Percentiles rank a stretch among this genome's conserved stretches.
These are phyloP conservation scores for Micrasema minimum DNA, from an alignment of 1,140 invertebrate species.

Conservation along the genomic window DNA sequence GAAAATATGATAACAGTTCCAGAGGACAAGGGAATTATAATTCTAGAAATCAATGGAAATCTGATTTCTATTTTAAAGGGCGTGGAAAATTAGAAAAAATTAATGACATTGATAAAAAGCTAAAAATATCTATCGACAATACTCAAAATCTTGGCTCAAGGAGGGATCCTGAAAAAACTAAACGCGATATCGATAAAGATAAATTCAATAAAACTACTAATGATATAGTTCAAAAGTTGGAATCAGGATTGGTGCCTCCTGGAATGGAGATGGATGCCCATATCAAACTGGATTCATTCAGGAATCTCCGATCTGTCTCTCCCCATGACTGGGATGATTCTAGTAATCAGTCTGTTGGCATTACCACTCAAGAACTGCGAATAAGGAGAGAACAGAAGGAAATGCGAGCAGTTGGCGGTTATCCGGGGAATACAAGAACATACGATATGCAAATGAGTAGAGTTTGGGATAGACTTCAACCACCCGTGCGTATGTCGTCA, in stretches of 20 bases:
- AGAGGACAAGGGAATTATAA: too few relatives aligned
- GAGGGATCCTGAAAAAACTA: conserved; percentile 49
- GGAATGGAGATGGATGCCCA: conserved; percentile 46
- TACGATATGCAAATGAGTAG: too few relatives aligned
- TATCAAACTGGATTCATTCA: not conserved
- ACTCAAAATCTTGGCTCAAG: conserved; percentile 1
- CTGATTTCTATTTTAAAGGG: too few relatives aligned
- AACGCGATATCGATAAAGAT: conserved; percentile 48
- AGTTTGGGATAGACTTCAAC: too few relatives aligned
- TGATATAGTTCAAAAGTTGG: conserved; percentile 46
- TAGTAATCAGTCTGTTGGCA: not conserved
- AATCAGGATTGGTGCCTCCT: conserved; percentile 45
- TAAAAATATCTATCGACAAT: not conserved
- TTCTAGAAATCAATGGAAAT: too few relatives aligned
- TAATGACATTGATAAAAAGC: too few relatives aligned
- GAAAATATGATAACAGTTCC: too few relatives aligned
- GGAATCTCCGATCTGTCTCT: not conserved
- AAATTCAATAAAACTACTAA: conserved; percentile 46
- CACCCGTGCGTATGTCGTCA: too few relatives aligned
- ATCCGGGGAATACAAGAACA: too few relatives aligned
- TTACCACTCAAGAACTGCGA: not conserved
- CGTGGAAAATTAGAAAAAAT: too few relatives aligned
- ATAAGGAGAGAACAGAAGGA: too few relatives aligned
- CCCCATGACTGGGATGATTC: not conserved
- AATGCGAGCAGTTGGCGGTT: too few relatives aligned